phyloP scores from a whole-genome alignment of 2,888 invertebrate genomes.

The Lepidochitona cinerea region DNA sequence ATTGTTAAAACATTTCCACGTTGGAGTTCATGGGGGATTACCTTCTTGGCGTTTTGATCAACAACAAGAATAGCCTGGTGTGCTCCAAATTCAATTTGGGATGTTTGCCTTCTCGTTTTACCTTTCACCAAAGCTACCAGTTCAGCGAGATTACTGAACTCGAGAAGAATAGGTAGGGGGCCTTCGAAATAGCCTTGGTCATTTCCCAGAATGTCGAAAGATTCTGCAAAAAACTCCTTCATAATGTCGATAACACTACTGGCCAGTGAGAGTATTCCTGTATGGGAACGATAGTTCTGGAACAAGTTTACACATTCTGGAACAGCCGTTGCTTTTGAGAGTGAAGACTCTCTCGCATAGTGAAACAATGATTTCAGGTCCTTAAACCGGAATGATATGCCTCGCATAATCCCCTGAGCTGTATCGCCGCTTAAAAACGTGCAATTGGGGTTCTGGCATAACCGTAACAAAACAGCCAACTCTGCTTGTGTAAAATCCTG shows the following conservation, averaged over 20 bases:
- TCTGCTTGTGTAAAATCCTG: slow-evolving; percentile 66
- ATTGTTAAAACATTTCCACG: slow-evolving; percentile 60
- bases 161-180: slow-evolving; percentile 57
- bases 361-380: slow-evolving; percentile 58
- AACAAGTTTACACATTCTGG: slow-evolving; percentile 43
- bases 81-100: slow-evolving; percentile 65
- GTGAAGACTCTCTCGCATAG: slow-evolving; percentile 47
- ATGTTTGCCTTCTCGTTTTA: slow-evolving; percentile 49
- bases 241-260: slow-evolving; percentile 57
- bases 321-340: slow-evolving; percentile 36
- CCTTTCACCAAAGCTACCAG: slow-evolving; percentile 47
- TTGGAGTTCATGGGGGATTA: slow-evolving; percentile 55
- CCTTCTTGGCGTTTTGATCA: slow-evolving; percentile 52
- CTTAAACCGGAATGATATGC: slow-evolving; percentile 48
- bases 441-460: slow-evolving; percentile 58
- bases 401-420: slow-evolving; percentile 44
- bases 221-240: slow-evolving; percentile 51
- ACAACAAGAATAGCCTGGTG: slow-evolving; percentile 64
- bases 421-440: slow-evolving; percentile 56
- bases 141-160: slow-evolving; percentile 52
- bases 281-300: slow-evolving; percentile 63
- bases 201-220: slow-evolving; percentile 56
- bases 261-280: slow-evolving; percentile 60
- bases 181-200: slow-evolving; percentile 62
- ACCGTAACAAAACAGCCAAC: slow-evolving; percentile 49